Conservation (phyloP, 2,797 vertebrate genomes). For the Scyliorhinus canicula region DNA sequence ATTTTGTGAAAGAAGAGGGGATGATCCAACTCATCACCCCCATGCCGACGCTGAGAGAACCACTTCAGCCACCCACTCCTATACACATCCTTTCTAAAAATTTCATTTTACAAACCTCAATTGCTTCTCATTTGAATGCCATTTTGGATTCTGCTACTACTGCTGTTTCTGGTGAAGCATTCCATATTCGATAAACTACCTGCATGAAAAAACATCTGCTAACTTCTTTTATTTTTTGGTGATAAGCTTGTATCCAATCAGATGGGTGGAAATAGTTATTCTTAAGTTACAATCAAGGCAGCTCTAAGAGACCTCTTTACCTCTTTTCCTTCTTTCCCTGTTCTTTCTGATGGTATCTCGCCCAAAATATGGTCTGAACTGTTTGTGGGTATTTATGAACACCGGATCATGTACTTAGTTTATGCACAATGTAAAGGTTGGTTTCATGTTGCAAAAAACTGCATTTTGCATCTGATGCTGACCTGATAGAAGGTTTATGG, state of each 20-base stretch:
- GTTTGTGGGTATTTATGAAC: not conserved
- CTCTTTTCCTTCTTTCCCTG: too few relatives aligned
- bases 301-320: too few relatives aligned
- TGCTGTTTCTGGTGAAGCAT: not conserved
- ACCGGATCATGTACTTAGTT: too few relatives aligned
- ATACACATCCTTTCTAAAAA: not conserved
- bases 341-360: too few relatives aligned
- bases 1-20: not conserved
- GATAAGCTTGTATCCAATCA: not conserved
- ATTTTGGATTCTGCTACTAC: not conserved
- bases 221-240: not conserved
- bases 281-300: too few relatives aligned
- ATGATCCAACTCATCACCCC: not conserved
- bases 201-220: not conserved
- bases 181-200: not conserved
- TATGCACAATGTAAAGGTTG: too few relatives aligned
- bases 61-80: not conserved
- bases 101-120: not conserved
- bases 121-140: not conserved
- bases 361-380: not conserved
- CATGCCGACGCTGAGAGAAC: not conserved
- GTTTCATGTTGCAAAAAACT: too few relatives aligned
- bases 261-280: too few relatives aligned
- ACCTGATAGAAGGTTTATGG: too few relatives aligned
- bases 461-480: too few relatives aligned